These are phyloP conservation scores for Drosophila pallidifrons DNA, from an alignment of 1,140 invertebrate species.

Conservation along the genomic window DNA sequence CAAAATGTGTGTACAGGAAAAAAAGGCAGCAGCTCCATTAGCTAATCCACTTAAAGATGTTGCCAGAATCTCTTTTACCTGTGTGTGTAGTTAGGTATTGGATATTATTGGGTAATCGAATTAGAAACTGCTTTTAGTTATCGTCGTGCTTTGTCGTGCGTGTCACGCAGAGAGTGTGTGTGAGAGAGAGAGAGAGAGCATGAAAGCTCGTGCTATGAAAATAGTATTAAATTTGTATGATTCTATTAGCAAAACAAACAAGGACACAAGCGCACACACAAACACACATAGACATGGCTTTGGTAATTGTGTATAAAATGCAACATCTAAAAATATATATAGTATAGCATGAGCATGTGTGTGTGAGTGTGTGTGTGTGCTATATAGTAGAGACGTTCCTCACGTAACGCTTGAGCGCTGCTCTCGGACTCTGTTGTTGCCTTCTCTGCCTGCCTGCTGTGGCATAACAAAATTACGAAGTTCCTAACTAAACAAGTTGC, in stretches of 20 bases:
- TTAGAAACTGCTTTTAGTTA: slow-evolving; percentile 7
- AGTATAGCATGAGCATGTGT: slow-evolving; percentile 12
- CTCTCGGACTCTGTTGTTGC: slow-evolving; percentile 7
- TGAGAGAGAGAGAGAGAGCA: too few relatives aligned
- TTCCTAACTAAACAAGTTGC: slow-evolving; percentile 74
- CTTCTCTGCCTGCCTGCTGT: slow-evolving; percentile 19
- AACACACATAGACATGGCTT: slow-evolving; percentile 29
- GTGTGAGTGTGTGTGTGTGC: slow-evolving; percentile 4
- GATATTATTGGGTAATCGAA: slow-evolving; percentile 15
- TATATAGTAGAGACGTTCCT: slow-evolving; percentile 34
- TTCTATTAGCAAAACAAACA: slow-evolving; percentile 78
- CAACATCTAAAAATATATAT: slow-evolving; percentile 64
- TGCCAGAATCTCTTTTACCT: neutral
- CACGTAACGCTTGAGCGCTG: slow-evolving; percentile 41
- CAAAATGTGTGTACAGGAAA: neutral
- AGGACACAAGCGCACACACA: slow-evolving; percentile 28
- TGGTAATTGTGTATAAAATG: slow-evolving; percentile 49
- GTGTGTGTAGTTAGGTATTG: neutral
- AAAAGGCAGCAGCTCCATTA: neutral
- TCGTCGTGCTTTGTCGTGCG: slow-evolving; percentile 31
- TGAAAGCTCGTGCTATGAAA: slow-evolving; percentile 21
- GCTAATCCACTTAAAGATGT: slow-evolving; percentile 3
- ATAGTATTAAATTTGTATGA: slow-evolving; percentile 65
- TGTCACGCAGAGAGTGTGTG: slow-evolving; percentile 35
- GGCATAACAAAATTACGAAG: slow-evolving; percentile 74